Base-by-base conservation (phyloP, 2,113 vertebrate species). In the Mobula hypostoma region DNA sequence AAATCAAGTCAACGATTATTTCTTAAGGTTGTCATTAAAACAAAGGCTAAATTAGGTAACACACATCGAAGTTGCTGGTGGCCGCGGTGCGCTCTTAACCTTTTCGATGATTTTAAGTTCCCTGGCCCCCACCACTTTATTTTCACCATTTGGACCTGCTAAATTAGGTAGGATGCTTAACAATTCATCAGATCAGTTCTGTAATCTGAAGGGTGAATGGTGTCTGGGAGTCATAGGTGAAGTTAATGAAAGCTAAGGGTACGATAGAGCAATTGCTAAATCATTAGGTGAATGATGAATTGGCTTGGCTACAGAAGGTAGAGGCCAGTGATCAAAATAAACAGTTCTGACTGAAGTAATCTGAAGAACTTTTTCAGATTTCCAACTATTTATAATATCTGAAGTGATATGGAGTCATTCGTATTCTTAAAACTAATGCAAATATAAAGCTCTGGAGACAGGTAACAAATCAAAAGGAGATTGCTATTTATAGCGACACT, bases 401-500 rank as follows among this genome's bases (percentile, higher is more conserved):
- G 77, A 1, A 79, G 32, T 17, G 77, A 79, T 36, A 79, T 36
- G 14, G 77, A 36, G 12, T 11, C n/a, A 11, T 15, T 14, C 19
- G 17, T 32, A 82, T 48, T 82, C 19, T 48, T 82, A 48, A 48
- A 82, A 82, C 79, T 48, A 14, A 82, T 36, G n/a, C n/a, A 19
- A 48, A 82, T 17, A 82, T 48, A 48, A 82, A 82, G 36, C 79
- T 48, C 79, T 21, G 36, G 6, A 17, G 79, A 40, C 40, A 82
- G 79, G 79, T 40, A 82, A 82, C 79, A 48, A 82, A 82, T 82
- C 36, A 32, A 82, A 82, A 48, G 79, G 79, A 82, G 79, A 80
- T 40, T 80, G 79, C 36, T 40, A 80, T 40, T 32, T 80, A 40
- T 36, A 80, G 14, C 14, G 36, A 19, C 32, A 40, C 32, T 80